A percentile compares a stretch with the other conserved stretches of the same genome.
phyloP scores from a whole-genome alignment of 2,888 invertebrate genomes.

The Willowsia nigromaculata region DNA sequence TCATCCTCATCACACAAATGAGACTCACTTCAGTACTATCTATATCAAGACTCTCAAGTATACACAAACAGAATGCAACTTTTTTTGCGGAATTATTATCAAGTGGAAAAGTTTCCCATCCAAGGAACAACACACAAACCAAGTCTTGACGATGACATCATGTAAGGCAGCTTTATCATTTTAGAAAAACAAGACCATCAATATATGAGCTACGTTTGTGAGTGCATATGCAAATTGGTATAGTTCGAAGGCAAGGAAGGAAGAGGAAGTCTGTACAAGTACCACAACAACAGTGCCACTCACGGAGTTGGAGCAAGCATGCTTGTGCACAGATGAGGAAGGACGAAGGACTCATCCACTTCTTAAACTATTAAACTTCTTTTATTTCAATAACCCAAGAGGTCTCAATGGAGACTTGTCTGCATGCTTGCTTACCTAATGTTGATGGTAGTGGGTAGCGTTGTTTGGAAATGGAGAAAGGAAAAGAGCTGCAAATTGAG shows the following conservation, averaged over 20 bases:
- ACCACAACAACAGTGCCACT: not conserved
- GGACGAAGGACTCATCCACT: not conserved
- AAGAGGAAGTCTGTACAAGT: too few species aligned
- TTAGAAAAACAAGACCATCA: not conserved
- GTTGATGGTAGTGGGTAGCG: not conserved
- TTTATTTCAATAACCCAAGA: constrained; percentile 22
- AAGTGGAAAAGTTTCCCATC: constrained; percentile 16
- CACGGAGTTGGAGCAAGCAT: not conserved
- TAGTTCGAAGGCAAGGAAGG: too few species aligned
- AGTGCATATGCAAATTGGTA: too few species aligned
- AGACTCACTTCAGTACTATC: not conserved
- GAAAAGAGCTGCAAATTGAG: constrained; percentile 20
- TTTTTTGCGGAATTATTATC: constrained; percentile 3
- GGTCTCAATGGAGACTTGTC: constrained; percentile 13
- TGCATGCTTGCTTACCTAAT: not conserved
- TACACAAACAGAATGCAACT: not conserved
- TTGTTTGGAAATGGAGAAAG: not conserved
- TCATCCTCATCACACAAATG: not conserved
- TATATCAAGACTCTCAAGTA: not conserved
- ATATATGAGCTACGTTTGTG: too few species aligned
- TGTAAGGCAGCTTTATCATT: not conserved
- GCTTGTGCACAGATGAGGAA: not conserved
- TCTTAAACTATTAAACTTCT: constrained; percentile 26
- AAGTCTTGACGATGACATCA: not conserved
- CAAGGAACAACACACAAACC: not conserved